Evolutionary conservation across 2,888 invertebrate genomes (phyloP).

Genomic region (Ecliptopera silaceata): DNA sequence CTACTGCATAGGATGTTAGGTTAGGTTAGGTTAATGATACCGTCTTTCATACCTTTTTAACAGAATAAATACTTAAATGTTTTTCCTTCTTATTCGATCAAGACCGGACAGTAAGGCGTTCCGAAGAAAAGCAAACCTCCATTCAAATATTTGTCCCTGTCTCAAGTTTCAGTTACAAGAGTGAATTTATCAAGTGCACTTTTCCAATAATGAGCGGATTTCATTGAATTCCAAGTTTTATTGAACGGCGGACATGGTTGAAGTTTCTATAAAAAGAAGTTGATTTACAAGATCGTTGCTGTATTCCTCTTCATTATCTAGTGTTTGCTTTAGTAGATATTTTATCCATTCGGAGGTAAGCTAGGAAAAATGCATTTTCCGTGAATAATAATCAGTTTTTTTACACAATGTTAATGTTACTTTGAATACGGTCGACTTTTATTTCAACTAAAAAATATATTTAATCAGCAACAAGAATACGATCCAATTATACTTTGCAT

Average conservation of each 20-base stretch:
- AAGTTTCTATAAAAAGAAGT: constrained; percentile 45
- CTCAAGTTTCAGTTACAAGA: constrained; percentile 39
- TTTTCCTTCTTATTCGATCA: constrained; percentile 21
- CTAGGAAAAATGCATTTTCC: constrained; percentile 29
- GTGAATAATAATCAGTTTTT: neutral
- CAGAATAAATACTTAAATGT: constrained; percentile 15
- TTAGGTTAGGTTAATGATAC: too few species aligned
- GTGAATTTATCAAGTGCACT: constrained; percentile 44
- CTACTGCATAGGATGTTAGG: too few species aligned
- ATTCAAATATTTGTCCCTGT: constrained; percentile 39
- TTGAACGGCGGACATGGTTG: constrained; percentile 44
- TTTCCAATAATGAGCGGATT: constrained; percentile 48
- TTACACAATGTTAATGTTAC: neutral
- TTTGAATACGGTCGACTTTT: too few species aligned
- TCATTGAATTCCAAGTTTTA: constrained; percentile 50
- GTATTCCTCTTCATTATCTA: constrained; percentile 47
- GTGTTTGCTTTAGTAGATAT: constrained; percentile 38
- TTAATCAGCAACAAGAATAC: neutral
- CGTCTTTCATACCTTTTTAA: neutral
- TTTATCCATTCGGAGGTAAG: constrained; percentile 42
- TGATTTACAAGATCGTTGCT: constrained; percentile 33
- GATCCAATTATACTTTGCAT: constrained; percentile 25
- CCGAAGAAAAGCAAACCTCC: constrained; percentile 33
- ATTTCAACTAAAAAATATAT: too few species aligned
- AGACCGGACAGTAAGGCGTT: constrained; percentile 18